Evolutionary conservation across 2,797 vertebrate genomes (phyloP).

Genomic region (Oreortyx pictus): DNA sequence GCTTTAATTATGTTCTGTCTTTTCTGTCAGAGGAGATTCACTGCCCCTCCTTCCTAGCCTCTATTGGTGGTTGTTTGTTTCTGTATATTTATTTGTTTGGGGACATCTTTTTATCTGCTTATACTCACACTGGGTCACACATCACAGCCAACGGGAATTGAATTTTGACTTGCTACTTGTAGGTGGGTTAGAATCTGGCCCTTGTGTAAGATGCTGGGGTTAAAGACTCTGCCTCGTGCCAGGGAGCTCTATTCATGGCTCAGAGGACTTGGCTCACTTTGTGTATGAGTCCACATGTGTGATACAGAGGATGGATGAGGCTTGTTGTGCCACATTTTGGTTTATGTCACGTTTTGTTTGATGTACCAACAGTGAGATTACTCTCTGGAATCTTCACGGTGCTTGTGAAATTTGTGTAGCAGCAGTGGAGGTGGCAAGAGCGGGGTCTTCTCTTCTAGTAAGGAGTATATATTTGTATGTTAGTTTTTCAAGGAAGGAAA

Average conservation of each 20-base stretch:
- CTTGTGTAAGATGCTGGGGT: not conserved
- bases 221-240: not conserved
- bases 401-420: not conserved
- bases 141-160: not conserved
- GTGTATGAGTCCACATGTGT: not conserved
- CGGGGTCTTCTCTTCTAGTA: not conserved
- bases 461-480: not conserved
- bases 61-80: not conserved
- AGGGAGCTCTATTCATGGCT: slow-evolving; percentile 13
- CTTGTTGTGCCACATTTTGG: not conserved
- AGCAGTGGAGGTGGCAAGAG: not conserved
- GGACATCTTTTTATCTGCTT: not conserved
- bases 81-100: slow-evolving; percentile 18
- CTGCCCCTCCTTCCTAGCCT: not conserved
- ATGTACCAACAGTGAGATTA: not conserved
- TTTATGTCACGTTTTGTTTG: slow-evolving; percentile 3
- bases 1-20: not conserved
- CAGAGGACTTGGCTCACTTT: not conserved
- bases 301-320: not conserved
- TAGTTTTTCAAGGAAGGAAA: not conserved
- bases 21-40: not conserved
- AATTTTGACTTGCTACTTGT: not conserved
- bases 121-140: not conserved
- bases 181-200: slow-evolving; percentile 21
- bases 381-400: not conserved